phyloP scores from a whole-genome alignment of 2,888 invertebrate species.

The Netelia inedita region DNA sequence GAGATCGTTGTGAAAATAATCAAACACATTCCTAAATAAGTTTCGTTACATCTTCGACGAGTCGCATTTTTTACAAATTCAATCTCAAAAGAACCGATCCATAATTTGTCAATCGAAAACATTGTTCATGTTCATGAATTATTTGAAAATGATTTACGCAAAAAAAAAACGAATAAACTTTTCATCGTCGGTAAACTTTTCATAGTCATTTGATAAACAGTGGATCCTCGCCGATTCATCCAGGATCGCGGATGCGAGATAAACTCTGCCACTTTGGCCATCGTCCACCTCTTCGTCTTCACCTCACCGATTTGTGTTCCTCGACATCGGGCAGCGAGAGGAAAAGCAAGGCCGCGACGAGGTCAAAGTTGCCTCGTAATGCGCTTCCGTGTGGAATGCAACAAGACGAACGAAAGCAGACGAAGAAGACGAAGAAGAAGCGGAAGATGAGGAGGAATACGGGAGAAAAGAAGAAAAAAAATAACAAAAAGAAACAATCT shows the following conservation, averaged over 20 bases:
- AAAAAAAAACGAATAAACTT: no score
- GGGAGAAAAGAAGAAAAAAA: slow-evolving; percentile 36
- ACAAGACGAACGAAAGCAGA: slow-evolving; percentile 61
- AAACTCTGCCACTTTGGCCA: slow-evolving; percentile 18
- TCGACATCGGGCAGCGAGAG: slow-evolving; percentile 43
- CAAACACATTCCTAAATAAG: no score
- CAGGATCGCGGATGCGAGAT: background rate
- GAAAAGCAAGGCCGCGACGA: slow-evolving; percentile 68
- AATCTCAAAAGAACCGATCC: no score
- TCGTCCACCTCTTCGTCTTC: slow-evolving; percentile 30
- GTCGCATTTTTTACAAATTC: no score
- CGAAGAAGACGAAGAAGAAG: slow-evolving; percentile 41
- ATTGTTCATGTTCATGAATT: no score
- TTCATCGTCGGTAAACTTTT: no score
- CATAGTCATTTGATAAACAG: background rate
- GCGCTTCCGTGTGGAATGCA: slow-evolving; percentile 69
- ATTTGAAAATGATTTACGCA: no score
- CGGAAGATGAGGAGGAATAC: slow-evolving; percentile 44
- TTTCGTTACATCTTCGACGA: no score
- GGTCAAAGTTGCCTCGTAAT: slow-evolving; percentile 66
- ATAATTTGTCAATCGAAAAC: no score
- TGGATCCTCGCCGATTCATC: background rate
- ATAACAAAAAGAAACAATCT: slow-evolving; percentile 8
- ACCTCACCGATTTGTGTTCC: slow-evolving; percentile 25
- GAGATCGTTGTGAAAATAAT: no score